Evolutionary conservation across 30 jellyfish, hydroid and myxozoan species (phyloP), one percentile per base, ranked within the genome.

Genomic region (Aurelia coerulea): DNA sequence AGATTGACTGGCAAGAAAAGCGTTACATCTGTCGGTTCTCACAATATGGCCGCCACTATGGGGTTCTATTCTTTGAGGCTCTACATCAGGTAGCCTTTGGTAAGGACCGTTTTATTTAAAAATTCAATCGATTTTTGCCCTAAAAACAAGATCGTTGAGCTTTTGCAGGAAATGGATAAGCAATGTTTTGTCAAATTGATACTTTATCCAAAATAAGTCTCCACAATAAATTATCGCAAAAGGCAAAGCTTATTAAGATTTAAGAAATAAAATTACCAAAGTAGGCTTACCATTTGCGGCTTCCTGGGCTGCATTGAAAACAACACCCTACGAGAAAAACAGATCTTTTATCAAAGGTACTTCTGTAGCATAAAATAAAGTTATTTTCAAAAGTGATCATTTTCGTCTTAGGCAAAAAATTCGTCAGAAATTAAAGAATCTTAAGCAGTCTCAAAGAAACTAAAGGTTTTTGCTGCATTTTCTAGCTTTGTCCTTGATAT

Each of bases 291-390:
- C 98, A 91, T 86, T 91, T 59, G 90, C 94, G 76, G 90, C 96
- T 73, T 92, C 98, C 85, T 87, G 94, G 17, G 98, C 82, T 16
- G 91, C 97, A 73, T 87, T 93, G 95, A 93, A 93, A 42, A 93
- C 98, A 62, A 93, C 97, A 12, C 98, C 98, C 98, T 93, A 71
- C 65, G 75, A 64, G 46, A 13, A 37, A 87, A 68, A 76, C 83
- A 58, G 37, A 72, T 53, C 15, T 16, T 39, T 13, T 11, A 3
- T 0, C 2, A 17, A 60, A 60, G 35, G 35, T 5, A 60, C 14
- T 6, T 46, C 56, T 46, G 6, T 46, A 46, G 56, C 56, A 46
- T 2, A 46, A 46, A 46, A 46, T 46, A 46, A 9, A 2, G 12
- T 46, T 7, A 46, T 46, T 46, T 9, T 39, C 6, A 37, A 39